Conservation (phyloP, 2,113 vertebrate species). For the Xenus cinereus region DNA sequence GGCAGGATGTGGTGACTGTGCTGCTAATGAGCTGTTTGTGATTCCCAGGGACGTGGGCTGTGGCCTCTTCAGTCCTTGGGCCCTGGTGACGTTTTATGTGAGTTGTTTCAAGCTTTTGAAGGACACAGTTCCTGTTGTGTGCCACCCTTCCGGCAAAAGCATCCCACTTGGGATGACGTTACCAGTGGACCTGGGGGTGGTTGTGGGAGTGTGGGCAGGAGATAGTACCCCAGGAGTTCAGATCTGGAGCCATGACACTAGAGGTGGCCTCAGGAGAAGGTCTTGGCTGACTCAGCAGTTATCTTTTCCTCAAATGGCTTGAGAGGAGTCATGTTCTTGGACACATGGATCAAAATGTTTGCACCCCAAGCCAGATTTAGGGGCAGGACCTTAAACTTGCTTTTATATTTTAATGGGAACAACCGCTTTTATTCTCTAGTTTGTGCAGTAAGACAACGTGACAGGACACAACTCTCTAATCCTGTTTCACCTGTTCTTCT, state of each 20-base stretch:
- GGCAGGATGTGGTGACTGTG: not conserved
- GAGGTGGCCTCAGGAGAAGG: not conserved
- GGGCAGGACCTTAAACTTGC: not conserved
- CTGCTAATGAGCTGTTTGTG: not conserved
- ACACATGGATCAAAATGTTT: not conserved
- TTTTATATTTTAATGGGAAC: not conserved
- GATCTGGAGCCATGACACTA: not conserved
- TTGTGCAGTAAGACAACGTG: not conserved
- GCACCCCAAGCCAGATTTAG: not conserved
- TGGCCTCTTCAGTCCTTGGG: not conserved
- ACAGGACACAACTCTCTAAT: too few relatives aligned
- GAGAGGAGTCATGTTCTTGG: not conserved
- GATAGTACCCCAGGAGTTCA: not conserved
- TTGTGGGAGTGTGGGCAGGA: accelerated
- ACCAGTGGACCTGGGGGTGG: accelerated
- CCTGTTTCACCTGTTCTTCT: not conserved
- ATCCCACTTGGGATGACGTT: not conserved
- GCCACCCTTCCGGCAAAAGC: accelerated
- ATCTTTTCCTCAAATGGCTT: not conserved
- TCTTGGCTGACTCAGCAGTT: not conserved
- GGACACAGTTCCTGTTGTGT: accelerated
- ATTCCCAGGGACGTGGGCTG: not conserved
- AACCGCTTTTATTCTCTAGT: not conserved
- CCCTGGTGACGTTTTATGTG: accelerated
- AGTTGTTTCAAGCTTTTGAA: not conserved